Evolutionary conservation across 2,113 vertebrate species (phyloP), one percentile per base, ranked within the genome.

Genomic region (Campylomormyrus numenius): DNA sequence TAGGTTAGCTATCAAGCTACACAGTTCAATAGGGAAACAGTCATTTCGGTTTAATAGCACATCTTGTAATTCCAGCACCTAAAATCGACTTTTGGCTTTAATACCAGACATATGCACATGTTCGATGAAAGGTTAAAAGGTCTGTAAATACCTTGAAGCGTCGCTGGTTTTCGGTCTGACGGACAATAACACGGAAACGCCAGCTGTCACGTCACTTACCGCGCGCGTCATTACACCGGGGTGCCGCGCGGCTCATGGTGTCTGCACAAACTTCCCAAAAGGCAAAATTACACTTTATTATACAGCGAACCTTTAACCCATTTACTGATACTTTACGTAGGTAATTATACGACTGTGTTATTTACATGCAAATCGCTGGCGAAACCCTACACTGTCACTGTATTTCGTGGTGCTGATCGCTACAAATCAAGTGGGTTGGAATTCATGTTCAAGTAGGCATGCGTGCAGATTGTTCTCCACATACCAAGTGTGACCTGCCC

Each of bases 131-230:
- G 11, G 24, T 31, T 46, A 31, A 15, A 87, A 27, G 11, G 21
- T 31, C n/a, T 31, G 15, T 19, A 52, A 52, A 35, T 56, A 53
- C 49, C 85, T 87, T 15, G 11, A 5, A 35, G 24, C n/a, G n/a
- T 53, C 24, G 24, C 19, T 31, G 84, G 21, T 13, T 48, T 49
- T 42, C 19, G 2, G 83, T 39, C 50, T 27, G 85, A 27, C 31
- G 11, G 50, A 87, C 49, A 87, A 53, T 42, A 87, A 87, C 85
- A 87, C 48, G 85, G 85, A 87, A 87, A 35, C 50, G 49, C 85
- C 48, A 48, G n/a, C 27, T 21, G 49, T 35, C 50, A 50, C 84
- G 84, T 86, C 84, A 86, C 84, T 9, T 17, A 17, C 24, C 39
- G 24, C 42, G 46, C 42, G 21, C 80, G 45, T 45, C 83, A 27